Conservation (phyloP, 2,113 vertebrate species). For the Campylomormyrus tamandua region DNA sequence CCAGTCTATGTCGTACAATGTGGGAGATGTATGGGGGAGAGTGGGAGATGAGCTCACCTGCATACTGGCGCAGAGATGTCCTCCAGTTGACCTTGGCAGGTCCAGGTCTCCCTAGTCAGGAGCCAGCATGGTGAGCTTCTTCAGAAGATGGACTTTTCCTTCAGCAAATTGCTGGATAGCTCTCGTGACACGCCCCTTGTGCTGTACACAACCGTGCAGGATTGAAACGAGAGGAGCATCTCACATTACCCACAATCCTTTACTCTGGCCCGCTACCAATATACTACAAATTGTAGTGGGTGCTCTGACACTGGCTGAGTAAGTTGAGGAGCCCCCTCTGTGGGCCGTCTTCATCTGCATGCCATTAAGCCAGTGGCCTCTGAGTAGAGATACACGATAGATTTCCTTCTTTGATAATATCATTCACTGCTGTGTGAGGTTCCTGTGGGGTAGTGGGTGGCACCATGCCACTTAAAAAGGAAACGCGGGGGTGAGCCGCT, state of each 20-base stretch:
- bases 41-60: slow-evolving; percentile 2
- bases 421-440: background rate
- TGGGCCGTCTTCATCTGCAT: background rate
- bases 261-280: background rate
- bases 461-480: background rate
- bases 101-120: background rate
- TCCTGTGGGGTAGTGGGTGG: background rate
- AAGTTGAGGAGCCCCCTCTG: background rate
- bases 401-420: background rate
- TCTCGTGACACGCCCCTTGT: background rate
- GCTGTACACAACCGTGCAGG: too few species aligned
- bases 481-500: background rate
- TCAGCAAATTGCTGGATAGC: background rate
- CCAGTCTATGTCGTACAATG: slow-evolving; percentile 21
- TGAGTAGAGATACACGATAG: background rate
- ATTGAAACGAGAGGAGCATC: background rate
- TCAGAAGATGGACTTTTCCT: background rate
- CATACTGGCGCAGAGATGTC: background rate
- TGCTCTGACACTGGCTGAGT: background rate
- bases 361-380: background rate
- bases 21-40: slow-evolving; percentile 28
- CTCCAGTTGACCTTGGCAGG: background rate
- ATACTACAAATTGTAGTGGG: background rate
- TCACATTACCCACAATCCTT: slow-evolving; percentile 2
- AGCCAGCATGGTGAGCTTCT: background rate